Conservation (phyloP, 1,140 invertebrate species). For the honey bee (Apis mellifera) region DNA sequence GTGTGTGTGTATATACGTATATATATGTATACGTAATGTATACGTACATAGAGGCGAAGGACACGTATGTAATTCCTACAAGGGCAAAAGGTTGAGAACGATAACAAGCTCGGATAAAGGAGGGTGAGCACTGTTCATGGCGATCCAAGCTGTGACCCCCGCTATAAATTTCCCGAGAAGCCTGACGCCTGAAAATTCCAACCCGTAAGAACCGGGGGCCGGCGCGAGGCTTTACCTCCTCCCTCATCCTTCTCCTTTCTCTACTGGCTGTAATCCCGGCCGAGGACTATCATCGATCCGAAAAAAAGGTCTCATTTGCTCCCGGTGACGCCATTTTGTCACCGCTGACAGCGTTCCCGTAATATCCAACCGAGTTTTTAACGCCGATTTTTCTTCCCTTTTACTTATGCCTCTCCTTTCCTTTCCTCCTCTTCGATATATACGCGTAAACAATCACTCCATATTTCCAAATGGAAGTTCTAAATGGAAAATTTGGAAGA, state of each 20-base stretch:
- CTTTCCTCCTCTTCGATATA: background rate
- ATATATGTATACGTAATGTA: background rate
- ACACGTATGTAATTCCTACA: conserved; percentile 61
- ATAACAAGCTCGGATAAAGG: conserved; percentile 68
- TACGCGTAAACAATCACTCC: too few relatives aligned
- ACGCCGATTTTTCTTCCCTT: background rate
- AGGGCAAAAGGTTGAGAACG: conserved; percentile 64
- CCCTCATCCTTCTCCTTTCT: conserved; percentile 23
- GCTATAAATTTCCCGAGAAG: conserved; percentile 65
- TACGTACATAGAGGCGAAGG: conserved; percentile 1
- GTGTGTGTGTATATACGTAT: background rate
- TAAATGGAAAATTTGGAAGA: too few relatives aligned
- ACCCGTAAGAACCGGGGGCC: conserved; percentile 59
- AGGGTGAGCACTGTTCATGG: conserved; percentile 66
- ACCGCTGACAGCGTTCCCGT: conserved; percentile 52
- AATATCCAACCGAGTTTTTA: conserved; percentile 48
- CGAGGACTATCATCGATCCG: conserved; percentile 61
- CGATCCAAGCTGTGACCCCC: conserved; percentile 69
- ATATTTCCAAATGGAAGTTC: too few relatives aligned
- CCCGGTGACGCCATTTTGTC: conserved; percentile 55
- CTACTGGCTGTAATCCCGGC: conserved; percentile 49
- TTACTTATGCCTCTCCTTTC: background rate
- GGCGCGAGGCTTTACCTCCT: conserved; percentile 36
- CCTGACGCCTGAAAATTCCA: conserved; percentile 68
- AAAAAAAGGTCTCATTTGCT: conserved; percentile 63